phyloP scores from a whole-genome alignment of 2,113 vertebrate genomes.

The Podarcis cretensis region DNA sequence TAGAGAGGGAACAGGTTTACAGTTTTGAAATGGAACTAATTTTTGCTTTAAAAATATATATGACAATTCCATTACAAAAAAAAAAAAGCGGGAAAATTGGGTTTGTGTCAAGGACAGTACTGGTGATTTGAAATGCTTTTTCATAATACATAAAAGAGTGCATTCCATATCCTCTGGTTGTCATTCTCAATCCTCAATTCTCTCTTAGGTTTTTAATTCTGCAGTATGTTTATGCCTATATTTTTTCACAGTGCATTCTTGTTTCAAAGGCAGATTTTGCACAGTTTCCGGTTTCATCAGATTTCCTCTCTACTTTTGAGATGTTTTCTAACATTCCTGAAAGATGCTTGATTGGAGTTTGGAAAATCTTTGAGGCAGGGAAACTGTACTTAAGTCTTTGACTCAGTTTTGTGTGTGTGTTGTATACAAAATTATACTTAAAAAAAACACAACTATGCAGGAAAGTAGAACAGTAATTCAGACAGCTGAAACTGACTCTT shows the following conservation, averaged over 20 bases:
- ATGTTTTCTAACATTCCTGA: neutral
- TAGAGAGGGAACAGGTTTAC: neutral
- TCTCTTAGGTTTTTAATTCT: neutral
- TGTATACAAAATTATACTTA: neutral
- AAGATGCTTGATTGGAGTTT: neutral
- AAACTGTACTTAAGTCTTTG: neutral
- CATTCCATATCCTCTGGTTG: neutral
- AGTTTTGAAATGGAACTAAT: neutral
- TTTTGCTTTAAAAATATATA: neutral
- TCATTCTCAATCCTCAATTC: neutral
- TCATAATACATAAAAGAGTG: neutral
- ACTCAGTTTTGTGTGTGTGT: neutral
- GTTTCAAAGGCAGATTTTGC: neutral
- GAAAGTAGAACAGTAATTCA: neutral
- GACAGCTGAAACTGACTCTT: rapidly evolving
- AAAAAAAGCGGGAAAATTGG: too few species aligned
- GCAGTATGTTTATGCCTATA: neutral
- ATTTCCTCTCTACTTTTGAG: neutral
- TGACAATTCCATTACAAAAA: neutral
- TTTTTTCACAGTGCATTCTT: neutral
- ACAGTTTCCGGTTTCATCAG: neutral
- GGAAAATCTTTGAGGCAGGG: neutral
- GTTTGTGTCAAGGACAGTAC: neutral
- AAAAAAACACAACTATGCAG: neutral
- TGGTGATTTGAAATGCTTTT: neutral